A percentile compares a stretch with the other conserved stretches of the same genome.
These are phyloP conservation scores for Phrynocephalus forsythii DNA, from an alignment of 2,797 vertebrate species.

Conservation along the genomic window DNA sequence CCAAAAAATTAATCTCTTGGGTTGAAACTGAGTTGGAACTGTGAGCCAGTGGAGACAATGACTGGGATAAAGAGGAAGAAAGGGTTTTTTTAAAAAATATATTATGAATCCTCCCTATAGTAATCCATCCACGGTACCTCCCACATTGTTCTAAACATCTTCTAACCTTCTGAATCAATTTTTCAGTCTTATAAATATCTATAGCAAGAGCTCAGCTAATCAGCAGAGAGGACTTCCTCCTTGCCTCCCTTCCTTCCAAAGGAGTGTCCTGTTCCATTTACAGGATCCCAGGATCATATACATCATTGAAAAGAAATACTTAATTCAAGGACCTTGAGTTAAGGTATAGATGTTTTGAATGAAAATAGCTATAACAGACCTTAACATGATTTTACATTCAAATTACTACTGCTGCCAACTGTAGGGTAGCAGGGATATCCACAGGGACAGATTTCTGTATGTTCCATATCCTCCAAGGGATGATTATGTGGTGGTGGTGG, in stretches of 20 bases:
- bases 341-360: neutral
- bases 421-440: neutral
- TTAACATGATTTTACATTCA: neutral
- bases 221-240: too few species aligned
- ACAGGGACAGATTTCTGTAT: too few species aligned
- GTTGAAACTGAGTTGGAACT: neutral
- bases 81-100: neutral
- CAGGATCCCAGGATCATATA: neutral
- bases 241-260: too few species aligned
- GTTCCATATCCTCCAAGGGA: neutral
- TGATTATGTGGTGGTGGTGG: neutral
- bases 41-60: neutral
- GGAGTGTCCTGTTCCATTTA: neutral
- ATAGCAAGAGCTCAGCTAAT: neutral
- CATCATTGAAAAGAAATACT: neutral
- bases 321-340: too few species aligned
- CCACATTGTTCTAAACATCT: neutral
- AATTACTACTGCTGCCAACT: neutral
- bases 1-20: neutral
- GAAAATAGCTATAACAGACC: neutral
- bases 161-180: too few species aligned
- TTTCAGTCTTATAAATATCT: neutral
- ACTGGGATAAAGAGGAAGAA: too few species aligned
- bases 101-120: too few species aligned
- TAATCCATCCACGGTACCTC: too few species aligned